Conservation (phyloP, 2,113 vertebrate species). For the Cygnus atratus region DNA sequence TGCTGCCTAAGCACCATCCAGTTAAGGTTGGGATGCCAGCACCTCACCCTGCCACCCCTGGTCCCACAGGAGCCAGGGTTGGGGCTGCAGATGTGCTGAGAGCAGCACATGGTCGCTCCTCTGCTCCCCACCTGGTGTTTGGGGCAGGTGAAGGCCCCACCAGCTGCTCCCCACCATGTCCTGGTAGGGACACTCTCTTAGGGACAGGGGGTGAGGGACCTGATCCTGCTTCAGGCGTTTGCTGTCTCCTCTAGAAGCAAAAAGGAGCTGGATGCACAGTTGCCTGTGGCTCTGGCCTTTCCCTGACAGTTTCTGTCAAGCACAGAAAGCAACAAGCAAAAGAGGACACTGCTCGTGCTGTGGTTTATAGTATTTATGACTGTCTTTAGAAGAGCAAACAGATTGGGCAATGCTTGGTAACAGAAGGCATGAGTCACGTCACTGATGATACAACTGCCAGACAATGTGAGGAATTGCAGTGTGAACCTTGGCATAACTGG, state of each 20-base stretch:
- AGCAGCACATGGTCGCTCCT: neutral
- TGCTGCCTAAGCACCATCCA: neutral
- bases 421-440: neutral
- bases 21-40: neutral
- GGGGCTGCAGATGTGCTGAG: neutral
- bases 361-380: neutral
- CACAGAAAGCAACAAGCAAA: neutral
- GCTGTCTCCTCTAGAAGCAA: neutral
- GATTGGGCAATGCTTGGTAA: neutral
- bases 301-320: neutral
- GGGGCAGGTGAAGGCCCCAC: neutral
- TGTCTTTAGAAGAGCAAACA: neutral
- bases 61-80: accelerated
- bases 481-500: neutral
- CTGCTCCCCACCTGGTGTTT: neutral
- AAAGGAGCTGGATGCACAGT: neutral
- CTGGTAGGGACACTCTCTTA: neutral
- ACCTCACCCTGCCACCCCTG: neutral
- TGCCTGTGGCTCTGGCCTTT: neutral
- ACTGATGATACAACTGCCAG: neutral
- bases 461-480: neutral
- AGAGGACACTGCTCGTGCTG: neutral
- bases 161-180: accelerated
- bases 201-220: neutral
- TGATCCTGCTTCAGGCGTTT: neutral